Conservation (phyloP, 1,140 invertebrate genomes). For the Euglossa dilemma region DNA sequence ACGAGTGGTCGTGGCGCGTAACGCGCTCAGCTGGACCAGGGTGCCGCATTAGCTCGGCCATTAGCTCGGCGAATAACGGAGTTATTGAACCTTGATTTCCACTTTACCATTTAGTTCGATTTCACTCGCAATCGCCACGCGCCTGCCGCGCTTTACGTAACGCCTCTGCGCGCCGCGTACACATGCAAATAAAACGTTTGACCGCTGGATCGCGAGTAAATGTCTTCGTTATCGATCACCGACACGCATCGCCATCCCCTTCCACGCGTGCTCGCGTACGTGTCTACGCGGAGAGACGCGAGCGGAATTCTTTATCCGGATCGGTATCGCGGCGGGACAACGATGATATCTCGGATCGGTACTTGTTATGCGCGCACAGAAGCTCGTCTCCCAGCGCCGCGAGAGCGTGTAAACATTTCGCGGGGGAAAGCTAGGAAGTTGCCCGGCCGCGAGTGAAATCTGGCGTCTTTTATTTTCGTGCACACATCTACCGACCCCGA, state of each 20-base stretch:
- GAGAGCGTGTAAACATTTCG: constrained; percentile 48
- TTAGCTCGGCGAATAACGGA: constrained; percentile 55
- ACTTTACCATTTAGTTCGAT: constrained; percentile 63
- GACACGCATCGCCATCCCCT: neutral
- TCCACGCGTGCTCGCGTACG: neutral
- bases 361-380: constrained; percentile 36
- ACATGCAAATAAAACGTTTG: constrained; percentile 38
- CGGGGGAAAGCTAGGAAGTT: constrained; percentile 62
- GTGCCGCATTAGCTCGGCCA: neutral
- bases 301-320: neutral
- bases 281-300: neutral
- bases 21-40: too few relatives aligned
- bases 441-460: constrained; percentile 56
- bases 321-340: neutral
- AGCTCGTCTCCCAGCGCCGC: constrained; percentile 5
- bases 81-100: constrained; percentile 70
- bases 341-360: neutral
- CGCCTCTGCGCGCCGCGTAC: neutral
- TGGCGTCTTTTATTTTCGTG: constrained; percentile 62
- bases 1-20: neutral
- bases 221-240: constrained; percentile 5
- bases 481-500: constrained; percentile 58
- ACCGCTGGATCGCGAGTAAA: neutral
- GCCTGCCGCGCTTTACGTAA: constrained; percentile 52
- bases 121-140: constrained; percentile 59